Evolutionary conservation across 2,113 vertebrate species (phyloP).

Genomic region (Lamprotornis superbus): DNA sequence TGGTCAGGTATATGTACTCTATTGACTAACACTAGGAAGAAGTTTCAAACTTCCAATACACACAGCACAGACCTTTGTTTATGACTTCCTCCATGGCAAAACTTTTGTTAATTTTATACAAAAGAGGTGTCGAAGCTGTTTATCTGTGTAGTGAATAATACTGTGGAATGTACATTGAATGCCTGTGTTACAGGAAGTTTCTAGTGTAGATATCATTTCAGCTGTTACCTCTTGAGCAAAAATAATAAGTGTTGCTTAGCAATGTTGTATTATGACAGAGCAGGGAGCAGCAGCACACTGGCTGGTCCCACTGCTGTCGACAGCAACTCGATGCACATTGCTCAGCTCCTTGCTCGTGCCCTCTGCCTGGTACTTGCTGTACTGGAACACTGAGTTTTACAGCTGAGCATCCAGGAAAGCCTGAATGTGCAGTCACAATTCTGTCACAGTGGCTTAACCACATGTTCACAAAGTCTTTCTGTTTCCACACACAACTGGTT

Average conservation of each 20-base stretch:
- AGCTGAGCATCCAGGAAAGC: neutral
- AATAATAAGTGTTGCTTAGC: neutral
- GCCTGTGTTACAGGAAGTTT: neutral
- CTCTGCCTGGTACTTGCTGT: neutral
- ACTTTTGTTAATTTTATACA: neutral
- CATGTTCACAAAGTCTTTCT: neutral
- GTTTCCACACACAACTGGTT: neutral
- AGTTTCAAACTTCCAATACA: neutral
- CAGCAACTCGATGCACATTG: neutral
- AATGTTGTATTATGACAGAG: neutral
- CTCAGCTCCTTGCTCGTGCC: neutral
- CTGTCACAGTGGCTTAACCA: neutral
- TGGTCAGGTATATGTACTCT: neutral
- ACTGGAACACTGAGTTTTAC: neutral
- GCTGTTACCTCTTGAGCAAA: neutral
- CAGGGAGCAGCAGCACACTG: neutral
- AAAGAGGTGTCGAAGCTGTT: neutral
- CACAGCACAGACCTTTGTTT: neutral
- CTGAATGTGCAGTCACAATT: neutral
- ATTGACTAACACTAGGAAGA: neutral
- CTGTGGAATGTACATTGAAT: neutral
- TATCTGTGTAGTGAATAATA: neutral
- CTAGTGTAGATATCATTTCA: neutral
- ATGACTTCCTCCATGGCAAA: neutral
- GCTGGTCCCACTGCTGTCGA: neutral